Percentiles rank a stretch among this genome's conserved stretches.
phyloP scores from a whole-genome alignment of 2,797 vertebrate genomes.

The Rhincodon typus region DNA sequence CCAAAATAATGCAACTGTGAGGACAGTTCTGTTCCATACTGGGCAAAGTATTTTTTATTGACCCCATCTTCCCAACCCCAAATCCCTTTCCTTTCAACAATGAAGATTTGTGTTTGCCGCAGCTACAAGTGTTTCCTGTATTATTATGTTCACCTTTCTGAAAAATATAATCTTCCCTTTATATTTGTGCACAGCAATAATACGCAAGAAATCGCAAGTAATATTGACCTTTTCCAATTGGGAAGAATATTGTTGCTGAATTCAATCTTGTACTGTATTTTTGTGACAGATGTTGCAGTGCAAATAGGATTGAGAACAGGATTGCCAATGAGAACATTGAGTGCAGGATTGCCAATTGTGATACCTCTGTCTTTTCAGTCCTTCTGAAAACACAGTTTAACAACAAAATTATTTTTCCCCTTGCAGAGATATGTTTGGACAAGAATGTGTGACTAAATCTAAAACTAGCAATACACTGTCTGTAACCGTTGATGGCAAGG shows the following conservation, averaged over 20 bases:
- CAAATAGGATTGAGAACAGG: background rate
- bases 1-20: background rate
- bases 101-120: background rate
- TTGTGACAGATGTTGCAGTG: background rate
- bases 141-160: background rate
- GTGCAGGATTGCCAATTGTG: background rate
- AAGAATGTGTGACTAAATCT: slow-evolving; percentile 69
- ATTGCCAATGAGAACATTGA: too few relatives aligned
- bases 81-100: background rate
- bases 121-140: background rate
- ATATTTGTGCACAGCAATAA: background rate
- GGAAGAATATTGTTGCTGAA: background rate
- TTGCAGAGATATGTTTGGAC: slow-evolving; percentile 87
- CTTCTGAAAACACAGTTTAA: background rate
- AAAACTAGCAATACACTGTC: slow-evolving; percentile 63
- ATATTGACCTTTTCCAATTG: background rate
- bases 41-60: background rate
- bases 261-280: background rate
- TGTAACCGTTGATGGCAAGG: slow-evolving; percentile 79
- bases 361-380: background rate
- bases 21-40: background rate
- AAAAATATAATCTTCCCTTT: background rate
- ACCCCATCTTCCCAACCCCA: too few relatives aligned
- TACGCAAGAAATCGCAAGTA: background rate
- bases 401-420: background rate